Evolutionary conservation across 2,888 invertebrate species (phyloP).

Genomic region (Tipula helvola): DNA sequence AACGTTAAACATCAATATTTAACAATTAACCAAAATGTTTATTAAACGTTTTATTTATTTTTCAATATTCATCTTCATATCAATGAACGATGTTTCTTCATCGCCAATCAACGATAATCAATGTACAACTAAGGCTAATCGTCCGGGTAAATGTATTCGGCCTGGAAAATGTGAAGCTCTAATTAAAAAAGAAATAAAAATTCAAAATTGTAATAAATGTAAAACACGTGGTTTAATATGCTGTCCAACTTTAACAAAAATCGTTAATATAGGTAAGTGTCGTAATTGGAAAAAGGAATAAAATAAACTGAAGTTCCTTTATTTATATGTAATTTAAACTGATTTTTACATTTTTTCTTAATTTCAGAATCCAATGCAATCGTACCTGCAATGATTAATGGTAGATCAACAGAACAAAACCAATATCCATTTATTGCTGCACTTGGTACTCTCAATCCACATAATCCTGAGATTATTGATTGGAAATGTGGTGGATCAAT

Average conservation of each 20-base stretch:
- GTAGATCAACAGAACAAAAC: background rate
- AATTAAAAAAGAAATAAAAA: background rate
- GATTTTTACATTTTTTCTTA: too few relatives aligned
- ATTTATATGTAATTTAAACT: slow-evolving; percentile 26
- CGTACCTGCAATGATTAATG: background rate
- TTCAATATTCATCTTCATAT: background rate
- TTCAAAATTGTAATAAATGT: background rate
- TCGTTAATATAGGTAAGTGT: background rate
- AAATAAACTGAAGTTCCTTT: background rate
- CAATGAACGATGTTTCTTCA: background rate
- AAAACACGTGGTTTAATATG: background rate
- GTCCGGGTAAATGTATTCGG: background rate
- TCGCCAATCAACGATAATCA: background rate
- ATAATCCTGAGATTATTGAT: slow-evolving; percentile 17
- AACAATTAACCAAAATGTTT: background rate
- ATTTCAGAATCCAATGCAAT: background rate
- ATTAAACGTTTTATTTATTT: background rate
- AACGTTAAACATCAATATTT: background rate
- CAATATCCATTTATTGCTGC: background rate
- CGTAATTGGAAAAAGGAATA: background rate
- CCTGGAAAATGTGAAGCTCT: background rate
- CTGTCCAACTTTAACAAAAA: background rate
- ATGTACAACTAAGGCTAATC: background rate
- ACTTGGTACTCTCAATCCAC: background rate
- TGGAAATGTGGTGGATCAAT: slow-evolving; percentile 30